Percentiles rank a stretch among this genome's conserved stretches.
phyloP scores from a whole-genome alignment of 2,113 vertebrate genomes.

The Indicator maculatus region DNA sequence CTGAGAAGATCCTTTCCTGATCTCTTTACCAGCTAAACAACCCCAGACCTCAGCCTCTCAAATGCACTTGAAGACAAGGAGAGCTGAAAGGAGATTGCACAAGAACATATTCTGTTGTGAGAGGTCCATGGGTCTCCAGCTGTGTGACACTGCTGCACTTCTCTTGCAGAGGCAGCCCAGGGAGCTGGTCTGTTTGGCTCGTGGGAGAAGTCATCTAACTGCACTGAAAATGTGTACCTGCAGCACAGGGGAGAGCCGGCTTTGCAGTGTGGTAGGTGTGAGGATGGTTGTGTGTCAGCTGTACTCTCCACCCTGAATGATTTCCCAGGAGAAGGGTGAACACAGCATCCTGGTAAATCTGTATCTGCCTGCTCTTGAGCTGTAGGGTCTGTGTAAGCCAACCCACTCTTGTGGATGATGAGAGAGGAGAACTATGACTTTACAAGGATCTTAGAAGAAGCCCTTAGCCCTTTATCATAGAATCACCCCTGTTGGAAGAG shows the following conservation, averaged over 20 bases:
- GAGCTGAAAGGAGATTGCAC: background rate
- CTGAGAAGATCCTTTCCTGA: too few relatives aligned
- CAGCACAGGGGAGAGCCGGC: too few relatives aligned
- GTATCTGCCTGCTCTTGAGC: background rate
- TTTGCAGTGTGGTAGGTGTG: background rate
- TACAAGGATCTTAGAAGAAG: background rate
- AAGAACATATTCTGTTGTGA: background rate
- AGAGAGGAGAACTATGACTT: background rate
- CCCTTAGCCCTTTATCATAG: background rate
- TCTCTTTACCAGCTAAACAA: too few relatives aligned
- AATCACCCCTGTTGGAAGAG: too few relatives aligned
- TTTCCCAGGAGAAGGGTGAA: background rate
- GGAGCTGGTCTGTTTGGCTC: background rate
- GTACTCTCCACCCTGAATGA: background rate
- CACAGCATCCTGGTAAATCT: background rate
- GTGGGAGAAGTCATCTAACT: background rate
- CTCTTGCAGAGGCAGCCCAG: background rate
- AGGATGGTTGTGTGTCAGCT: background rate
- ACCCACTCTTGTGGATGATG: background rate
- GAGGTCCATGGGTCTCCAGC: background rate
- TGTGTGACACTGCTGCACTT: background rate
- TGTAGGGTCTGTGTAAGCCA: background rate
- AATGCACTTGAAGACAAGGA: background rate
- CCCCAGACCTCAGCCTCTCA: background rate
- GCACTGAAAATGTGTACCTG: background rate